Conservation (phyloP, 1,140 invertebrate genomes). For the Helicorthomorpha holstii region DNA sequence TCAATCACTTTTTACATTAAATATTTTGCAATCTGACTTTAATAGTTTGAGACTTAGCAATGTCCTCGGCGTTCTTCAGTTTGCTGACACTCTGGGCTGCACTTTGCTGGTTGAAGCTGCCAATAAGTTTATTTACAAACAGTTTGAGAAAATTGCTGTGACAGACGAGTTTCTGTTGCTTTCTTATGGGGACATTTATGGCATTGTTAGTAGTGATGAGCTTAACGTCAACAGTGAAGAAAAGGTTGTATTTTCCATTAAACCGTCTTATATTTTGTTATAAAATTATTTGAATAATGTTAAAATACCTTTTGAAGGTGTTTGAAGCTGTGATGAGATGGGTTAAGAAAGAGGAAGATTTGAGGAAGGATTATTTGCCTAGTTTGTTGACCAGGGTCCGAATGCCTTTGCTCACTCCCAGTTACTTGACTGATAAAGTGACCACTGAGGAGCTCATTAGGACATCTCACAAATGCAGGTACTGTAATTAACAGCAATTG, state of each 20-base stretch:
- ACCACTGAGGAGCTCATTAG: conserved; percentile 64
- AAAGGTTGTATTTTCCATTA: conserved; percentile 25
- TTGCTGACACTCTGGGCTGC: conserved; percentile 68
- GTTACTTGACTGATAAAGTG: conserved; percentile 65
- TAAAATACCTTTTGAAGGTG: conserved; percentile 32
- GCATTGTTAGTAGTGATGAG: conserved; percentile 59
- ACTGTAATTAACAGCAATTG: conserved; percentile 13
- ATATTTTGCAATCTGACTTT: conserved; percentile 7
- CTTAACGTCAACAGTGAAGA: conserved; percentile 48
- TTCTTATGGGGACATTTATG: conserved; percentile 42
- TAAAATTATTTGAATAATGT: neutral
- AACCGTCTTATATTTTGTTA: neutral
- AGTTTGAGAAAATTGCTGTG: conserved; percentile 59
- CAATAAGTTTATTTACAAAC: conserved; percentile 65
- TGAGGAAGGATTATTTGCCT: conserved; percentile 40
- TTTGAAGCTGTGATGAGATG: conserved; percentile 70
- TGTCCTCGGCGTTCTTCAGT: conserved; percentile 62
- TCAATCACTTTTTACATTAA: neutral
- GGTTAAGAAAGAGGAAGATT: conserved; percentile 49
- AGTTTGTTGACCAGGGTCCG: conserved; percentile 55
- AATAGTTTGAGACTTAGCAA: conserved; percentile 61
- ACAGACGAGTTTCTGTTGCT: conserved; percentile 61
- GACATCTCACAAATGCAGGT: conserved; percentile 54
- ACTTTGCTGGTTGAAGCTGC: conserved; percentile 47
- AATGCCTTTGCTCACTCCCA: conserved; percentile 60